Evolutionary conservation across 35 echinoderm and acorn worm genomes (phyloP).

Genomic region (Anneissia japonica): DNA sequence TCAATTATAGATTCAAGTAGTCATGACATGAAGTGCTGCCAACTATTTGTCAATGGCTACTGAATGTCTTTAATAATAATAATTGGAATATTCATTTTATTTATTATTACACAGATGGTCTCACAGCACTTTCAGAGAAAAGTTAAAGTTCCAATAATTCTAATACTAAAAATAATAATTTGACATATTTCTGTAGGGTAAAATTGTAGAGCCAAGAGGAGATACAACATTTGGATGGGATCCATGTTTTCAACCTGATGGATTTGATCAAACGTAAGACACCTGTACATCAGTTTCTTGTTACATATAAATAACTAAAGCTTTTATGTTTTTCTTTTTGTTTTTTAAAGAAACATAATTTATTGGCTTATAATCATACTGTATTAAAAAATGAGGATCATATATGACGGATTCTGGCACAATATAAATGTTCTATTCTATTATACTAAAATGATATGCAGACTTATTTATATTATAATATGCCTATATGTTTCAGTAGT

Average conservation of each 20-base stretch:
- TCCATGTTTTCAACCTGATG: constrained; percentile 94
- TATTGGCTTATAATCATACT: no score
- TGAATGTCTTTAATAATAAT: neutral
- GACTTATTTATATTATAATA: no score
- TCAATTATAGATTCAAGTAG: neutral
- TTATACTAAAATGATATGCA: no score
- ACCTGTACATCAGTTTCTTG: no score
- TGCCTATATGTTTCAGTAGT: no score
- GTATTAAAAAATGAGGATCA: no score
- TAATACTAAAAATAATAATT: neutral
- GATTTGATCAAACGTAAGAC: constrained; percentile 89
- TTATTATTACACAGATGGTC: neutral
- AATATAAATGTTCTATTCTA: no score
- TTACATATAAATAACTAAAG: no score
- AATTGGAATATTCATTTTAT: neutral
- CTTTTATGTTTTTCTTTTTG: neutral
- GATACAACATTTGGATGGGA: constrained; percentile 93
- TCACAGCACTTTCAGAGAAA: no score
- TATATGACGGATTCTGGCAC: no score
- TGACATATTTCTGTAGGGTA: constrained; percentile 51
- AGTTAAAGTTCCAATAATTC: neutral
- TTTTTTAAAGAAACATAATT: no score
- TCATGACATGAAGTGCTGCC: neutral
- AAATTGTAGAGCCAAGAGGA: constrained; percentile 86
- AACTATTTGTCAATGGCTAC: neutral